Percentiles rank a stretch among this genome's conserved stretches.
phyloP scores from a whole-genome alignment of 1,140 invertebrate genomes.

The Hyposmocoma kahamanoa region DNA sequence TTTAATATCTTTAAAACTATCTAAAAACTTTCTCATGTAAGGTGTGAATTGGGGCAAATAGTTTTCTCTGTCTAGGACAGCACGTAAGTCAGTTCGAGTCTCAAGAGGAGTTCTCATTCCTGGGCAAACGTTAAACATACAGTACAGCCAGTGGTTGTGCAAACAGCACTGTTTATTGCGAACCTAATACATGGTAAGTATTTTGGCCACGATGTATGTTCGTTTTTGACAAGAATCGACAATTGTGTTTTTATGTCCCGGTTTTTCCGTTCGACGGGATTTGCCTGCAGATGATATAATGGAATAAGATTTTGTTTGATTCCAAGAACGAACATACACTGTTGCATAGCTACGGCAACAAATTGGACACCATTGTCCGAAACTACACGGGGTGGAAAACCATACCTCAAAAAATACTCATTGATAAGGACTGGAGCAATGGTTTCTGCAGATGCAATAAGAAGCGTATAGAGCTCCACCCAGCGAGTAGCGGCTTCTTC shows the following conservation, averaged over 20 bases:
- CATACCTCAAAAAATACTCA: constrained; percentile 19
- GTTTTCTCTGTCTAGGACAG: too few species aligned
- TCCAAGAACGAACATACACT: constrained; percentile 21
- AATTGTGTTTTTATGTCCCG: constrained; percentile 19
- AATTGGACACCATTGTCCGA: constrained; percentile 31
- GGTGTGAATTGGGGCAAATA: too few species aligned
- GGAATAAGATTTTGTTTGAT: constrained; percentile 28
- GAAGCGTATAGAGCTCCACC: constrained; percentile 22
- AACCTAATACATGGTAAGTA: constrained; percentile 17
- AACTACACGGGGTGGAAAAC: constrained; percentile 26
- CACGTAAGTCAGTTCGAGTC: too few species aligned
- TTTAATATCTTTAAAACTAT: too few species aligned
- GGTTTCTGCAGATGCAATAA: constrained; percentile 22
- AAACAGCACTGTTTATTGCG: constrained; percentile 26
- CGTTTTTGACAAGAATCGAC: constrained; percentile 14
- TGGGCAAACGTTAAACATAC: constrained; percentile 46
- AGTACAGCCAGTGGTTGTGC: constrained; percentile 36
- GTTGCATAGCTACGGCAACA: constrained; percentile 29
- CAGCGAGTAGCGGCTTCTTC: constrained; percentile 29
- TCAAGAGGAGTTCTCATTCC: constrained; percentile 29
- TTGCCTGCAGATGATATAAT: constrained; percentile 20
- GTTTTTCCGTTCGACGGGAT: constrained; percentile 25
- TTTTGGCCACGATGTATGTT: constrained; percentile 19
- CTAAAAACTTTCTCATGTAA: too few species aligned
- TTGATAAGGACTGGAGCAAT: constrained; percentile 24